phyloP scores from a whole-genome alignment of 2,797 vertebrate species.

The Mus caroli region DNA sequence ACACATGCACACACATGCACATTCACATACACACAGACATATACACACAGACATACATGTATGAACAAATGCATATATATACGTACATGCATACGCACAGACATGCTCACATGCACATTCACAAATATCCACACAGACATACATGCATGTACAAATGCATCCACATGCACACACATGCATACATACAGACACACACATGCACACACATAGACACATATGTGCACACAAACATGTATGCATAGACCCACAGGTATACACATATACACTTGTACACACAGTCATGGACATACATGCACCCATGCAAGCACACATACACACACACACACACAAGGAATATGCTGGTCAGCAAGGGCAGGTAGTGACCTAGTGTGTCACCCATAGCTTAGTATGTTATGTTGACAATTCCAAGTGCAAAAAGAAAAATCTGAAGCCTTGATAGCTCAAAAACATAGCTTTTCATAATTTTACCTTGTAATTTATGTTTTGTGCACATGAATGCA shows the following conservation, averaged over 20 bases:
- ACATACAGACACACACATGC: not conserved
- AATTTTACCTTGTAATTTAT: constrained; percentile 68
- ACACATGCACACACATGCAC: not conserved
- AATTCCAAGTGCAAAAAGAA: constrained; percentile 12
- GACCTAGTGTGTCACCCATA: not conserved
- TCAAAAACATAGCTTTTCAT: constrained; percentile 61
- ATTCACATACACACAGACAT: not conserved
- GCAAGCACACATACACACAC: not conserved
- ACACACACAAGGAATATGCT: not conserved
- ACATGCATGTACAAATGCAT: not conserved
- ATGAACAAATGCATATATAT: not conserved
- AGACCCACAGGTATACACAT: too few species aligned
- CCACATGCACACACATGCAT: not conserved
- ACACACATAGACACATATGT: not conserved
- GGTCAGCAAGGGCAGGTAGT: not conserved
- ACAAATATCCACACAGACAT: not conserved
- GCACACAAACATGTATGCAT: too few species aligned
- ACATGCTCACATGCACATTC: not conserved
- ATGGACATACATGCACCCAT: not conserved
- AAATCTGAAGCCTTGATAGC: constrained; percentile 18
- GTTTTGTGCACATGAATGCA: constrained; percentile 52
- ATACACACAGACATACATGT: not conserved
- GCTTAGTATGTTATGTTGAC: not conserved
- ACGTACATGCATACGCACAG: too few species aligned
- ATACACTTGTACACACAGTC: not conserved